Percentiles rank a stretch among this genome's conserved stretches.
Conservation (phyloP, 1,140 invertebrate genomes). For the Hyles euphorbiae region DNA sequence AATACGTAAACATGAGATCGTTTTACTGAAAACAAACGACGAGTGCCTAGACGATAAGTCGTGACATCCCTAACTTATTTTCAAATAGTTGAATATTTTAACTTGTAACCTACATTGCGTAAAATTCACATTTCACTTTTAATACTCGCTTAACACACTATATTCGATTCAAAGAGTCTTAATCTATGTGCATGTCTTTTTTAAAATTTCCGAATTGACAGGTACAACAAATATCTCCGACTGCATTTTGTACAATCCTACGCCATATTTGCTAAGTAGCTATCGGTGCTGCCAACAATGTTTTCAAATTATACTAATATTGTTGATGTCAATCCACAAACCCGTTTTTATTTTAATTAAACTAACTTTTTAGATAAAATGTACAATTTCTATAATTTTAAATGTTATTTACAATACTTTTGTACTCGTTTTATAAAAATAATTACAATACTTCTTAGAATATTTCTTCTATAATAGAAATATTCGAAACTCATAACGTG, state of each 20-base stretch:
- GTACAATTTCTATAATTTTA: too few species aligned
- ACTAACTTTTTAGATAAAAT: background rate
- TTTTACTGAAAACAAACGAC: slow-evolving; percentile 37
- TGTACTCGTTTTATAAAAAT: too few species aligned
- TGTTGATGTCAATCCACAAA: background rate
- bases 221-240: slow-evolving; percentile 57
- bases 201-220: slow-evolving; percentile 61
- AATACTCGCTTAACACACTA: slow-evolving; percentile 40
- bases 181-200: slow-evolving; percentile 54
- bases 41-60: slow-evolving; percentile 24
- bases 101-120: slow-evolving; percentile 60
- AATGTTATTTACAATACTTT: too few species aligned
- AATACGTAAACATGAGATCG: slow-evolving; percentile 31
- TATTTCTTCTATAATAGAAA: too few species aligned
- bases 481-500: too few species aligned
- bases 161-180: slow-evolving; percentile 33
- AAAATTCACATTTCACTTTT: slow-evolving; percentile 63
- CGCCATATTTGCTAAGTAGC: slow-evolving; percentile 65
- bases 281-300: slow-evolving; percentile 27
- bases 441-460: too few species aligned
- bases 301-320: slow-evolving; percentile 5
- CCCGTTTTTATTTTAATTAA: background rate
- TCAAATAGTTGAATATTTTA: slow-evolving; percentile 26
- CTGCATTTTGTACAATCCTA: slow-evolving; percentile 66
- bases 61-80: slow-evolving; percentile 33